These are phyloP conservation scores for Oxyruncus cristatus DNA, from an alignment of 2,113 vertebrate species.

Conservation along the genomic window DNA sequence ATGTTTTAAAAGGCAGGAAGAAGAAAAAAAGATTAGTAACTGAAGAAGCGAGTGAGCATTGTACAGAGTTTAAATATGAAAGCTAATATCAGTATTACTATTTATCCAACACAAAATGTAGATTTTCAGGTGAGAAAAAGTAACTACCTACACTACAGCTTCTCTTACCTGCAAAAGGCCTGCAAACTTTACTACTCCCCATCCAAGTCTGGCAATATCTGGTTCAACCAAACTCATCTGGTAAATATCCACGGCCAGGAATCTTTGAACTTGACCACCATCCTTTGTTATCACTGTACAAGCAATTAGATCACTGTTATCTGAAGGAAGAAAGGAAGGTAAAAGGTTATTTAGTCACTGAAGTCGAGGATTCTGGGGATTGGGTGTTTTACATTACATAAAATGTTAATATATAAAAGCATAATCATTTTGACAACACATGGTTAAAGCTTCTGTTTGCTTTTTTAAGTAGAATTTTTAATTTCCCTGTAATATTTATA, in stretches of 20 bases:
- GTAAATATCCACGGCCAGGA: slow-evolving; percentile 95
- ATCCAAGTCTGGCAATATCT: slow-evolving; percentile 91
- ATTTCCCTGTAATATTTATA: neutral
- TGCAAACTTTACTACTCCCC: slow-evolving; percentile 97
- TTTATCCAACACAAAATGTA: neutral
- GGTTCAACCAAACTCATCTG: slow-evolving; percentile 98
- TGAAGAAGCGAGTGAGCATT: neutral
- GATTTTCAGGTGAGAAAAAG: neutral
- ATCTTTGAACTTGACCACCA: slow-evolving; percentile 89
- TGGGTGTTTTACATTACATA: neutral
- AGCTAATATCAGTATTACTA: neutral
- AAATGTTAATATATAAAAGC: neutral
- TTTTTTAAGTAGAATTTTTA: neutral
- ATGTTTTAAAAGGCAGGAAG: neutral
- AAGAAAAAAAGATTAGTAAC: neutral
- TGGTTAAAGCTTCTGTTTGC: neutral
- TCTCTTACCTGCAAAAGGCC: slow-evolving; percentile 88
- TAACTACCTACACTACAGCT: neutral
- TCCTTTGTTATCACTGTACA: slow-evolving; percentile 96
- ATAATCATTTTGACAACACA: neutral
- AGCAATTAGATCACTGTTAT: slow-evolving; percentile 97
- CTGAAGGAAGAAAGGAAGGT: slow-evolving; percentile 62
- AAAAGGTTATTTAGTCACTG: neutral
- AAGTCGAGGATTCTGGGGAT: neutral
- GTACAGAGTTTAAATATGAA: neutral